phyloP scores from a whole-genome alignment of 2,113 vertebrate species.

The Neodontobutis hainanensis region DNA sequence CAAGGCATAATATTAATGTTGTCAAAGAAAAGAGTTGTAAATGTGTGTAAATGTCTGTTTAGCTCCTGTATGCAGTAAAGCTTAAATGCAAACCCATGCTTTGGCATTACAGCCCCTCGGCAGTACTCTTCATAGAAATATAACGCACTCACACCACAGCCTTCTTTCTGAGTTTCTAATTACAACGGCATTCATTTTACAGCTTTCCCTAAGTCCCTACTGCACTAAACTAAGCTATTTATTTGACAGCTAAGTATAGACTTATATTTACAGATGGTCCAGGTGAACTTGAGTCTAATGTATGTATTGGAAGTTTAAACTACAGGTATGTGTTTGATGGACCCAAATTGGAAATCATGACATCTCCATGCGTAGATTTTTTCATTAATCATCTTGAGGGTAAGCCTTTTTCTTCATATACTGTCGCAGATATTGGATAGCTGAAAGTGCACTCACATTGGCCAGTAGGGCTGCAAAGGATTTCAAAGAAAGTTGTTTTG shows the following conservation, averaged over 20 bases:
- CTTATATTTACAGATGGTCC: no score
- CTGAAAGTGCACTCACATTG: conserved; percentile 90
- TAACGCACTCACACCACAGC: neutral
- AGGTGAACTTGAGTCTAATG: no score
- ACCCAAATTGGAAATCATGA: conserved; percentile 60
- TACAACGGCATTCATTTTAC: neutral
- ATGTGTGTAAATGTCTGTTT: neutral
- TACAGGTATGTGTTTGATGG: conserved; percentile 39
- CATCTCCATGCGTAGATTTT: conserved; percentile 5
- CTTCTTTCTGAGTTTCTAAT: neutral
- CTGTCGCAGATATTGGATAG: conserved; percentile 91
- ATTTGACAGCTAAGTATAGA: no score
- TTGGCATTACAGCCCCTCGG: neutral
- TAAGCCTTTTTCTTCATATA: conserved; percentile 68
- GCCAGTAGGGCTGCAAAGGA: conserved; percentile 88
- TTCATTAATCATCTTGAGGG: conserved; percentile 44
- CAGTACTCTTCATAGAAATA: neutral
- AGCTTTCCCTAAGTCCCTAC: neutral
- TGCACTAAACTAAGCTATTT: no score
- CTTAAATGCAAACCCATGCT: neutral
- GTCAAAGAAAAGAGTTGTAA: neutral
- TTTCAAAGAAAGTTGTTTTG: conserved; percentile 27
- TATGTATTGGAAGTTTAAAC: neutral
- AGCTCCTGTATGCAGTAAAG: neutral
- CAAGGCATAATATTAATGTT: neutral